phyloP scores from a whole-genome alignment of 2,888 invertebrate genomes.

The Drosophila emarginata region DNA sequence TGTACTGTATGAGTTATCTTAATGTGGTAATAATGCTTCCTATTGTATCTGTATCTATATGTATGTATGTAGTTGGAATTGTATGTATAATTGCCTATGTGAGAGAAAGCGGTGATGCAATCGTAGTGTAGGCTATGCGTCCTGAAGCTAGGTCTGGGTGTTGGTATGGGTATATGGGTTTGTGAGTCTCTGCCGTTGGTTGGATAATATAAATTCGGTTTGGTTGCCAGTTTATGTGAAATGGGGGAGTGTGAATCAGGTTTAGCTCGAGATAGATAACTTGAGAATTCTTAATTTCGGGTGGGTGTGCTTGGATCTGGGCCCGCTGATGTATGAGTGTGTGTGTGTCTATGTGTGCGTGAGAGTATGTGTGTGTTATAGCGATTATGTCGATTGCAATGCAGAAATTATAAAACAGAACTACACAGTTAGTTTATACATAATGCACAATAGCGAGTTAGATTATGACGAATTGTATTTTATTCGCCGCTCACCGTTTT shows the following conservation, averaged over 20 bases:
- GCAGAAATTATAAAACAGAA: constrained; percentile 12
- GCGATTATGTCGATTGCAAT: constrained; percentile 7
- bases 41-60: constrained; percentile 34
- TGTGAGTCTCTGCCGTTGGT: constrained; percentile 26
- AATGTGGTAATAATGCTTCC: constrained; percentile 18
- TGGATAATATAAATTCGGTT: constrained; percentile 60
- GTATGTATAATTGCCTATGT: constrained; percentile 19
- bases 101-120: constrained; percentile 25
- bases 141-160: constrained; percentile 19
- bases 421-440: constrained; percentile 20
- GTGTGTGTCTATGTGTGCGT: not conserved
- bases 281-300: constrained; percentile 9
- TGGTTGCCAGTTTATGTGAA: constrained; percentile 38
- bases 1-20: constrained; percentile 24
- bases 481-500: not conserved
- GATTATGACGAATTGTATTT: not conserved
- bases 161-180: constrained; percentile 19
- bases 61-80: constrained; percentile 35
- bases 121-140: constrained; percentile 12
- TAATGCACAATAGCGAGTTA: constrained; percentile 16
- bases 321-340: not conserved
- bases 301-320: constrained; percentile 13
- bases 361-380: not conserved
- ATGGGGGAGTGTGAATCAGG: constrained; percentile 6
- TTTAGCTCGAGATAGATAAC: constrained; percentile 25